phyloP scores from a whole-genome alignment of 53 echinoderm and acorn worm genomes.

The Antedon mediterranea region DNA sequence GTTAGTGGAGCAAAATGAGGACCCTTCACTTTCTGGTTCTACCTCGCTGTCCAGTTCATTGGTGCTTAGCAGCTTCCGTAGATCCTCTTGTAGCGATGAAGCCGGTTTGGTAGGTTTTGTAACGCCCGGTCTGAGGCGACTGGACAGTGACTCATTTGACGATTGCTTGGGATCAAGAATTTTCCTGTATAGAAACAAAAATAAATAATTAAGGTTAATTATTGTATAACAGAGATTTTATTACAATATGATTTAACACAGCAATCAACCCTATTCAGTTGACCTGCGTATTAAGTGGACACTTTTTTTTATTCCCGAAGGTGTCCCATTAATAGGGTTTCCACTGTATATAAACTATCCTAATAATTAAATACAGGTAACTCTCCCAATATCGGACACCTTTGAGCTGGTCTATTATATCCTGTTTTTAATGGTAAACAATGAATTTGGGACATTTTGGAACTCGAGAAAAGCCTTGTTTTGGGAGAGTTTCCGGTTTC shows the following conservation, averaged over 20 bases:
- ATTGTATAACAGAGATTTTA: background rate
- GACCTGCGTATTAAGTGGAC: too few species aligned
- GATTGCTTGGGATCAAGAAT: conserved; percentile 45
- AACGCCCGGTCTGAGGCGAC: conserved; percentile 37
- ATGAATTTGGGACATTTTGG: too few species aligned
- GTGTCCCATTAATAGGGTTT: too few species aligned
- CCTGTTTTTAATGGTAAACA: too few species aligned
- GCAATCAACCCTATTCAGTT: background rate
- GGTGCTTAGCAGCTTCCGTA: conserved; percentile 72
- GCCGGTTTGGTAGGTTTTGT: conserved; percentile 22
- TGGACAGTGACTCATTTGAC: conserved; percentile 65
- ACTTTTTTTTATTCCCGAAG: too few species aligned
- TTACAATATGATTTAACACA: background rate
- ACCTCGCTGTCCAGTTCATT: conserved; percentile 28
- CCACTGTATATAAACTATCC: too few species aligned
- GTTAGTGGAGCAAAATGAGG: conserved; percentile 7
- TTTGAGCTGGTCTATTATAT: too few species aligned
- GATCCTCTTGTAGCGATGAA: conserved; percentile 54
- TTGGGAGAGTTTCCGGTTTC: too few species aligned
- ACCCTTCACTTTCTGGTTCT: background rate
- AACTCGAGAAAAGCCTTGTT: too few species aligned
- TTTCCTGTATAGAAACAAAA: conserved; percentile 28
- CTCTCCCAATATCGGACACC: too few species aligned
- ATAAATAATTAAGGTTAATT: background rate
- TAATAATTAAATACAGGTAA: too few species aligned